Evolutionary conservation across 1,140 invertebrate species (phyloP).

Genomic region (Ceratosolen solmsi): DNA sequence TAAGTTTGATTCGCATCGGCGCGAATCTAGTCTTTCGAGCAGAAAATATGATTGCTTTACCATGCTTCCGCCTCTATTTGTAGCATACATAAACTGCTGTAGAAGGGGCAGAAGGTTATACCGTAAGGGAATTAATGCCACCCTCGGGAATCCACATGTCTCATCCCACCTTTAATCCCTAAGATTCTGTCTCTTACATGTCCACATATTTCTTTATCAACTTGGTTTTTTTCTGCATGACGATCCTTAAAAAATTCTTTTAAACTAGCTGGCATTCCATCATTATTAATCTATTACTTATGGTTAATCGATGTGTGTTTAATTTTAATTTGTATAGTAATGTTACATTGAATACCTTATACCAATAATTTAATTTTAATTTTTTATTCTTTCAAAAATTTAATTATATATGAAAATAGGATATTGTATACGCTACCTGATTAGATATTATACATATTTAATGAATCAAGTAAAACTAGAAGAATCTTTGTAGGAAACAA

Average conservation of each 20-base stretch:
- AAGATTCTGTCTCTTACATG: neutral
- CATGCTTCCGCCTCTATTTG: conserved; percentile 2
- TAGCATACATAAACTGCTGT: neutral
- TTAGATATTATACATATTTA: no score
- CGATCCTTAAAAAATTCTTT: conserved; percentile 45
- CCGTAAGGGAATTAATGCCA: conserved; percentile 70
- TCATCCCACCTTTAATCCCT: conserved; percentile 59
- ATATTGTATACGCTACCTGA: no score
- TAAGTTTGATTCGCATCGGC: conserved; percentile 73
- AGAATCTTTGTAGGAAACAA: no score
- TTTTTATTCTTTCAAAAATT: neutral
- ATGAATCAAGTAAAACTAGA: no score
- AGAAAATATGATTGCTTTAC: conserved; percentile 73
- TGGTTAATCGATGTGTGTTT: neutral
- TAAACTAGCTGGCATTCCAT: conserved; percentile 21
- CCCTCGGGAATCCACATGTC: conserved; percentile 69
- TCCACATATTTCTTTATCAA: neutral
- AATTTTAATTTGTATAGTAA: neutral
- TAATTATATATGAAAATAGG: no score
- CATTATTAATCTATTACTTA: conserved; percentile 19
- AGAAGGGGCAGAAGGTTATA: conserved; percentile 16
- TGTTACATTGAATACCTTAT: neutral
- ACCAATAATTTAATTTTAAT: neutral
- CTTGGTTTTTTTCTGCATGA: neutral
- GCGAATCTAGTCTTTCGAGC: conserved; percentile 72